Base-by-base conservation (phyloP, 2,113 vertebrate species). In the Cephalopholis sonnerati region DNA sequence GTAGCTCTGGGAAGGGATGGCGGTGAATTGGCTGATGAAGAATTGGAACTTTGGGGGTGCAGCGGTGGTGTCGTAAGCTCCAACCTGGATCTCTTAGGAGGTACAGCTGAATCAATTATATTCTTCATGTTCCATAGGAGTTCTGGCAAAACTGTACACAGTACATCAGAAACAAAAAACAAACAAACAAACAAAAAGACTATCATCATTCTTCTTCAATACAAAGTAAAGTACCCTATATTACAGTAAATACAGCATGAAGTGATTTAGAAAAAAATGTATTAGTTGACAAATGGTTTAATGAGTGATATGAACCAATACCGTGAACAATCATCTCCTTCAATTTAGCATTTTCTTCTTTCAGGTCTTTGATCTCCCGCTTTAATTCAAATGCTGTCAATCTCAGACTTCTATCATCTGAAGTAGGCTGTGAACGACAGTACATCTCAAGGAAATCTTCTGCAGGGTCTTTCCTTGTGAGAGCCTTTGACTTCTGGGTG, bases 281-380 rank as follows among this genome's bases (percentile, higher is more conserved):
- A 36, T 36, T 36, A 36, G 32, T 36, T 36, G 32, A 7, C 32
- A 7, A 36, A 36, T 36, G 32, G 7, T 36, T 36, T 36, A 36
- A 36, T 36, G 32, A 46, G 44, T 46, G 12, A 62, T 20, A 62
- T 36, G 59, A 62, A 62, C 4, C 7, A 62, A 67, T 69, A 70
- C 55, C 46, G 62, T 79, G 27, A 7, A 79, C n/a, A 79, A 70
- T 10, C 27, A 79, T 10, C 29, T 79, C 66, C 29, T 16, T 79
- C 46, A 79, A 18, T 25, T 79, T 79, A 54, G 66, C 66, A 61
- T 79, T 70, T n/a, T 70, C 57, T 62, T 62, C 66, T 53, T 79
- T 69, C 55, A 79, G 57, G 51, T 79, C 57, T 25, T 53, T 24
- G 66, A 70, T 79, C 57, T 79, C 32, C 32, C 3, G 61, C 51